Conservation (phyloP, 2,888 invertebrate species). For the Lasioglossum lativentre region DNA sequence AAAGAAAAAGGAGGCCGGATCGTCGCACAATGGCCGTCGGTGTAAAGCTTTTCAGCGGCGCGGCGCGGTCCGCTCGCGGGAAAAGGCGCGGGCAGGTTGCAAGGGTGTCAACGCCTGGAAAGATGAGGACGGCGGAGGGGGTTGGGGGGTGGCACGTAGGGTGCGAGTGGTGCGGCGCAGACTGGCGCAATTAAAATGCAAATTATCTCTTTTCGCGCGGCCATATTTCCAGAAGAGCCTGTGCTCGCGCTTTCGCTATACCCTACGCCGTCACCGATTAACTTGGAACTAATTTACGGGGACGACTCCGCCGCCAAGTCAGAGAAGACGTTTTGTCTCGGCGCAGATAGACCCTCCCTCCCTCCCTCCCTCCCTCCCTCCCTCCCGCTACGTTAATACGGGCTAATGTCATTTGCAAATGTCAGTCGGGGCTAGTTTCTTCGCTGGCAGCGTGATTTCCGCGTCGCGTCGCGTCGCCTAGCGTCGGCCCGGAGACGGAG, state of each 20-base stretch:
- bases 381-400: slow-evolving; percentile 64
- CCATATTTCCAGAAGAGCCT: slow-evolving; percentile 64
- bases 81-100: slow-evolving; percentile 36
- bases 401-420: slow-evolving; percentile 70
- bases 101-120: slow-evolving; percentile 47
- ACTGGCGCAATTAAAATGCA: slow-evolving; percentile 81
- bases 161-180: slow-evolving; percentile 37
- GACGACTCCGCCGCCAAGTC: slow-evolving; percentile 57
- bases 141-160: background rate
- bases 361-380: too few species aligned
- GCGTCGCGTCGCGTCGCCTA: background rate
- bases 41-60: slow-evolving; percentile 23
- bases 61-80: slow-evolving; percentile 5
- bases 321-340: slow-evolving; percentile 56
- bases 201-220: slow-evolving; percentile 79
- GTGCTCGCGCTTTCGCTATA: slow-evolving; percentile 34
- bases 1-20: slow-evolving; percentile 6
- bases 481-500: background rate
- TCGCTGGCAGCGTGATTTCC: slow-evolving; percentile 43
- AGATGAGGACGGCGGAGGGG: background rate
- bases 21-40: slow-evolving; percentile 20
- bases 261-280: slow-evolving; percentile 78
- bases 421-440: slow-evolving; percentile 62
- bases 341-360: slow-evolving; percentile 46
- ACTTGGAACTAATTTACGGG: slow-evolving; percentile 79